Evolutionary conservation across 2,888 invertebrate species (phyloP).

Genomic region (Syritta pipiens): DNA sequence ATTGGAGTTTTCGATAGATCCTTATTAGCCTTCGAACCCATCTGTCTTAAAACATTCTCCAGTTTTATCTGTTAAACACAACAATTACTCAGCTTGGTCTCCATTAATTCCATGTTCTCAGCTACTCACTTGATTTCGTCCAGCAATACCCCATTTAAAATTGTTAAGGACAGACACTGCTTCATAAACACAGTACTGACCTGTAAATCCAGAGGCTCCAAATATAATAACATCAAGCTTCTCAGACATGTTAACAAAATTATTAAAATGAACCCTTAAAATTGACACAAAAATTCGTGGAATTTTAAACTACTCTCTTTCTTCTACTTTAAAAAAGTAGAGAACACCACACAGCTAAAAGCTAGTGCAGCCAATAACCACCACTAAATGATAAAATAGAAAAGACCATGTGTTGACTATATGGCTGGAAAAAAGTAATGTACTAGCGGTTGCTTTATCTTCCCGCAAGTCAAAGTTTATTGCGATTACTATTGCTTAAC

Average conservation of each 20-base stretch:
- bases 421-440: no score
- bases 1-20: constrained; percentile 82
- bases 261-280: constrained; percentile 66
- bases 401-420: not conserved
- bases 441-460: no score
- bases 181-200: constrained; percentile 89
- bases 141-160: constrained; percentile 94
- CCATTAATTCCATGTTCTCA: not conserved
- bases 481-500: constrained; percentile 13
- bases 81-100: not conserved
- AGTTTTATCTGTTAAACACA: constrained; percentile 80
- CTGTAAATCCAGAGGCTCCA: constrained; percentile 96
- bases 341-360: constrained; percentile 51
- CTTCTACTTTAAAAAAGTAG: constrained; percentile 33
- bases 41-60: constrained; percentile 79
- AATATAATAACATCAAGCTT: constrained; percentile 91
- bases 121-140: constrained; percentile 81
- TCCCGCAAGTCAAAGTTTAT: constrained; percentile 11
- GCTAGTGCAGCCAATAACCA: constrained; percentile 54
- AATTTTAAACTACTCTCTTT: constrained; percentile 58
- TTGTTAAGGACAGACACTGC: constrained; percentile 80
- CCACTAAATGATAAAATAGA: constrained; percentile 17
- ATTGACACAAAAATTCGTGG: constrained; percentile 55
- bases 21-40: constrained; percentile 80
- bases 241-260: constrained; percentile 79